phyloP scores from a whole-genome alignment of 2,888 invertebrate genomes.

The Quadroppia sp. region DNA sequence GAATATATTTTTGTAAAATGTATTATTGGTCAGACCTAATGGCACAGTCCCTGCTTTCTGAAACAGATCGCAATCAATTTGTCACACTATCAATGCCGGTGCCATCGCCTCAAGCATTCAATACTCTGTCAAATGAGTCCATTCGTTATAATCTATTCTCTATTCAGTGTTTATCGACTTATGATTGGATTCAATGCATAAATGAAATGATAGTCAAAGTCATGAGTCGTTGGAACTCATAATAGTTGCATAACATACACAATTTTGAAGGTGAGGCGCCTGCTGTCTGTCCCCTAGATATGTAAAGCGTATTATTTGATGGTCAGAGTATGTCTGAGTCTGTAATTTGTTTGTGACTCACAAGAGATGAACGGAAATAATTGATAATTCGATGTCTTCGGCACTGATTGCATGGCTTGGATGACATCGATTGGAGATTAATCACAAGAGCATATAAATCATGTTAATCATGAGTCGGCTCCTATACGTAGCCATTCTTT shows the following conservation, averaged over 20 bases:
- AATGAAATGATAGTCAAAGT: background rate
- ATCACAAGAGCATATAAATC: background rate
- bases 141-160: background rate
- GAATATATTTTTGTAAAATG: background rate
- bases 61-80: background rate
- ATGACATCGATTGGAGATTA: background rate
- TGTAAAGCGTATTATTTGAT: slow-evolving; percentile 1
- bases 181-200: background rate
- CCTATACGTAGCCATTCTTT: slow-evolving; percentile 5
- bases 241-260: slow-evolving; percentile 14
- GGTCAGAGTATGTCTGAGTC: slow-evolving; percentile 15
- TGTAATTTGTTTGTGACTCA: slow-evolving; percentile 22
- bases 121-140: background rate
- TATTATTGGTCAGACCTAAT: slow-evolving; percentile 10
- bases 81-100: too few species aligned
- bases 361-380: slow-evolving; percentile 15
- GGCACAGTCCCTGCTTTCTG: slow-evolving; percentile 4
- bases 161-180: slow-evolving; percentile 10
- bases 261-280: slow-evolving; percentile 10
- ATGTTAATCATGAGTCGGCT: slow-evolving; percentile 12
- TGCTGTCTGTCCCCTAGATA: background rate
- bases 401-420: slow-evolving; percentile 3
- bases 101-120: slow-evolving; percentile 16
- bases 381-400: background rate
- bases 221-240: slow-evolving; percentile 11